Base-by-base conservation (phyloP, 2,113 vertebrate genomes). In the Marcusenius ussheri region DNA sequence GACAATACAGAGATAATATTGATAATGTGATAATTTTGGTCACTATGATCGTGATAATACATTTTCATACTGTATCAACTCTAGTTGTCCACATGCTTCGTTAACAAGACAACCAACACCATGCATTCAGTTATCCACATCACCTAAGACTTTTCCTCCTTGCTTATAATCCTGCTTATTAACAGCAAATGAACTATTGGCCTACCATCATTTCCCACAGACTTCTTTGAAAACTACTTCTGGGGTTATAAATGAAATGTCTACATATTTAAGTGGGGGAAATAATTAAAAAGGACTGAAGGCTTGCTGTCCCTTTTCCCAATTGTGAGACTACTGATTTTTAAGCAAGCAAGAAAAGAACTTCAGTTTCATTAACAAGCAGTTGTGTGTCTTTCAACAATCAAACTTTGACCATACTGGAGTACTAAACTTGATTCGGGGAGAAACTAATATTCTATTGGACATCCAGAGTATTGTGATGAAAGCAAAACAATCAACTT, bases 141-240 rank as follows among this genome's bases (percentile, higher is more conserved):
- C 19, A 90, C 91, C 90, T 70, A 88, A 93, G 92, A 91, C 83
- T 93, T 94, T 92, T 90, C 91, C 93, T 90, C 93, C 51, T 62
- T 88, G 94, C 93, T 94, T 93, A 94, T 94, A 93, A 94, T 95
- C 94, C 94, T 94, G 91, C 90, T 90, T 94, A 94, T 91, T 91
- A 94, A 94, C 94, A 93, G 91, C 90, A 94, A 92, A 93, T 93
- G 93, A 95, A 91, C 88, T 93, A 94, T 93, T 91, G 92, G 89
- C 91, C 94, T 94, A 93, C 91, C 93, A 92, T 91, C 91, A 87
- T 90, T 93, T 93, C 92, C 92, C 91, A 91, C 94, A 94, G 94
- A 93, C 91, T 93, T 94, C 94, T 92, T 86, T 90, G 88, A 90
- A 91, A 94, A 94, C 92, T 93, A 93, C 90, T 83, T 92, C 88